A percentile compares a stretch with the other conserved stretches of the same genome.
Evolutionary conservation across 2,797 vertebrate species (phyloP).

Genomic region (Clarias platycephalus): DNA sequence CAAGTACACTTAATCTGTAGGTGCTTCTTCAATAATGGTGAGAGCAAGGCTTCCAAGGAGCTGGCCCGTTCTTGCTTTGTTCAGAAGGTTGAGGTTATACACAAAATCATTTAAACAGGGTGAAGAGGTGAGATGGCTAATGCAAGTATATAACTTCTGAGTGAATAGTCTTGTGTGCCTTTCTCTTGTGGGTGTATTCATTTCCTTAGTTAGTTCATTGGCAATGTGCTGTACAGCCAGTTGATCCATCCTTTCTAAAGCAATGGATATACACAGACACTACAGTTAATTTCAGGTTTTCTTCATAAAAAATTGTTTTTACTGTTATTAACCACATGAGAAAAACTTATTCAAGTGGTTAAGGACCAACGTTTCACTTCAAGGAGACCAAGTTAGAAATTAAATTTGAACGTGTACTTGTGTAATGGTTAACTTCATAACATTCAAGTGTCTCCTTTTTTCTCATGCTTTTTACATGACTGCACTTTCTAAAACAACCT

Average conservation of each 20-base stretch:
- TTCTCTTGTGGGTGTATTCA: constrained; percentile 17
- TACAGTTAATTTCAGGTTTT: neutral
- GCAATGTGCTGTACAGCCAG: constrained; percentile 26
- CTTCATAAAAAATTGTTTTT: neutral
- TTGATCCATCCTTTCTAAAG: constrained; percentile 52
- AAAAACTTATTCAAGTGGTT: neutral
- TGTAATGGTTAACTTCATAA: constrained; percentile 39
- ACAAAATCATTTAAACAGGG: constrained; percentile 2
- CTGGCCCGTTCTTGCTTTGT: neutral
- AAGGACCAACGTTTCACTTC: neutral
- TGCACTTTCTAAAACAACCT: constrained; percentile 37
- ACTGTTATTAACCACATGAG: neutral
- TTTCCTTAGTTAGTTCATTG: constrained; percentile 20
- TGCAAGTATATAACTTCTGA: constrained; percentile 35
- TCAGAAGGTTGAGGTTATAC: neutral
- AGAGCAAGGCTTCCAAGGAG: constrained; percentile 4
- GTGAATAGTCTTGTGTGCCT: constrained; percentile 24
- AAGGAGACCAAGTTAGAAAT: neutral
- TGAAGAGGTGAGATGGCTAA: neutral
- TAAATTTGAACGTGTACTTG: neutral
- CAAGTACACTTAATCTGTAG: neutral
- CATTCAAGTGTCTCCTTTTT: constrained; percentile 22
- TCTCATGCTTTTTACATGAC: constrained; percentile 7
- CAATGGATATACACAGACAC: neutral
- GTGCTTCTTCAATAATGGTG: neutral